Evolutionary conservation across 2,888 invertebrate species (phyloP), one percentile per base, ranked within the genome.

Genomic region (Branchipolynoe longqiensis): DNA sequence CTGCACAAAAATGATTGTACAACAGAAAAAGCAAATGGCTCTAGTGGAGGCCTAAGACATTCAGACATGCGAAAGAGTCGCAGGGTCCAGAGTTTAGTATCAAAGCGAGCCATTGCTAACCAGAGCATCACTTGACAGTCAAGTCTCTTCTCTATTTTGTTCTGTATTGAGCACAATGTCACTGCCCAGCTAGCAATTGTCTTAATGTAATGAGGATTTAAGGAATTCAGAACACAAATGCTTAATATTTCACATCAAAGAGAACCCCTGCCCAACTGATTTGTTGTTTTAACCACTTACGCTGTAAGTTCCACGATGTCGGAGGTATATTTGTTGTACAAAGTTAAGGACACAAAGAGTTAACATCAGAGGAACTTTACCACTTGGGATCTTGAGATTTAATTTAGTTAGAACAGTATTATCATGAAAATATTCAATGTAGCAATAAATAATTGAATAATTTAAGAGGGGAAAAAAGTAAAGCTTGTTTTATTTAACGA

Each of bases 1-100:
- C 69, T 69, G 36, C 69, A 69, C 69, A 69, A 69, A 69, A 14
- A 14, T 36, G 12, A 36, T n/a, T n/a, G n/a, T 12, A 69, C 69
- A 69, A 69, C 69, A 69, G 69, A 69, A 69, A 69, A 69, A 69
- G 69, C 69, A 36, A 69, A 69, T n/a, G n/a, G 33, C 36, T 22
- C 69, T 36, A 69, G 36, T 14, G 36, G 38, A 69, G 69, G 69
- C 14, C 69, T 69, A 69, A 69, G 69, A 69, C 69, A 69, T 69
- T n/a, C 2, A 69, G n/a, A 69, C 69, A 69, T 69, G 69, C 69
- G 36, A 38, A 56, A 69, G 69, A 33, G 36, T 14, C 25, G 48
- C 8, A 48, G 33, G n/a, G 18, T 36, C 38, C 69, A n/a, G 25
- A 62, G 2, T 14, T 38, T 36, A 33, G 69, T 69, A 18, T 36